Percentiles rank a stretch among this genome's conserved stretches.
These are phyloP conservation scores for Conopomorpha cramerella DNA, from an alignment of 1,140 invertebrate genomes.

Conservation along the genomic window DNA sequence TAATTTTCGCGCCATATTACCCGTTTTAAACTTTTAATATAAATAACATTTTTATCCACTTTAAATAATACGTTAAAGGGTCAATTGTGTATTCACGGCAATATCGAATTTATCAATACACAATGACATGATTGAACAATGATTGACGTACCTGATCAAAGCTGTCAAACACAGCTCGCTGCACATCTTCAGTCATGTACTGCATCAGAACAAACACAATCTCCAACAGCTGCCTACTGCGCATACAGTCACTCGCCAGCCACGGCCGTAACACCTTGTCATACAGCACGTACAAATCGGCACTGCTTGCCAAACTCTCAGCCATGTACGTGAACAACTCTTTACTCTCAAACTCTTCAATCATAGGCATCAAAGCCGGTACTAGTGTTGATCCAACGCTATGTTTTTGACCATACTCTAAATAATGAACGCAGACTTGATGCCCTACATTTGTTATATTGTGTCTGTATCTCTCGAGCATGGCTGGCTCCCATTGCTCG, in stretches of 20 bases:
- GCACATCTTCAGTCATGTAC: conserved; percentile 20
- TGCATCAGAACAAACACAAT: conserved; percentile 19
- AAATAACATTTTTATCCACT: too few relatives aligned
- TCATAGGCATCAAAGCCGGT: conserved; percentile 12
- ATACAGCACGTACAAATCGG: conserved; percentile 12
- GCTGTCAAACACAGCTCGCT: conserved; percentile 15
- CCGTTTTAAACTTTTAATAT: too few relatives aligned
- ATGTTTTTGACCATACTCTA: conserved; percentile 15
- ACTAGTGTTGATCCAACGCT: conserved; percentile 8
- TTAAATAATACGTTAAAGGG: too few relatives aligned
- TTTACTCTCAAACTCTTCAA: conserved; percentile 17
- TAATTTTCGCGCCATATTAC: too few relatives aligned
- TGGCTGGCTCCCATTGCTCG: conserved; percentile 3
- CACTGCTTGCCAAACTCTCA: conserved; percentile 5
- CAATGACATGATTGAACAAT: too few relatives aligned
- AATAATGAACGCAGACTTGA: conserved; percentile 12
- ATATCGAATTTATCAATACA: too few relatives aligned
- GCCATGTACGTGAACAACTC: conserved; percentile 13
- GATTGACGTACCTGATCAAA: conserved; percentile 26
- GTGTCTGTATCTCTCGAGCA: conserved; percentile 13
- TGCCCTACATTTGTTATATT: conserved; percentile 14
- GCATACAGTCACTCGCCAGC: conserved; percentile 17
- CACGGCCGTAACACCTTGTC: conserved; percentile 17
- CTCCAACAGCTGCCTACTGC: conserved; percentile 20
- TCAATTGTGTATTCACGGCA: too few relatives aligned